Evolutionary conservation across 2,113 vertebrate species (phyloP), one percentile per base, ranked within the genome.

Genomic region (Pampusana beccarii): DNA sequence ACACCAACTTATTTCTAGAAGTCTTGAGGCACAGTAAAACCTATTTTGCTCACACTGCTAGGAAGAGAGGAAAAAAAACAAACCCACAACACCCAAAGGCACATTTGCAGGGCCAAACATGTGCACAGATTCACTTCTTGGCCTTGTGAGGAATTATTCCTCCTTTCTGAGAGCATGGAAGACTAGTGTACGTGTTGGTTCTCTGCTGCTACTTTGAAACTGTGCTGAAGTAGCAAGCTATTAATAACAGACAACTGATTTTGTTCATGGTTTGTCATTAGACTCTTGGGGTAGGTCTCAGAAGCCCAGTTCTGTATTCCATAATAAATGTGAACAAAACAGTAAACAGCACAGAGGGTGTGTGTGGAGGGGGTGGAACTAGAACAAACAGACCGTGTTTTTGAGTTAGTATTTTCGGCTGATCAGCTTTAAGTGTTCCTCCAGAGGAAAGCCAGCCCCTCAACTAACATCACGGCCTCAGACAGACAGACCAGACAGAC

Each of bases 71-170:
- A 23, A 64, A 48, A 62, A 26, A 19, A 66, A 31, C 38, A 38
- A 38, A 38, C 38, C 8, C 38, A 0, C 0, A 14, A 5, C 60
- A 15, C 31, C 53, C 16, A 66, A 62, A 67, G n/a, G 38, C n/a
- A 34, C 28, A 16, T 18, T 75, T 23, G 44, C 46, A 72, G 83
- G 31, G 40, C 48, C 36, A 95, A 75, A 65, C 25, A 50, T 25
- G 57, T 3, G 6, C 33, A 61, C 21, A 69, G 21, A 84, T 31
- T 50, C 28, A 17, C 16, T 46, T 66, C 51, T 51, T 51, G n/a
- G 71, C 56, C 67, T 77, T 33, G 33, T 38, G 48, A 86, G 57
- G 21, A 91, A 72, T 75, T 34, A 62, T 9, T 17, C 24, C 11
- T 58, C 53, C 24, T 87, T 51, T n/a, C 23, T 40, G 15, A 46